Conservation (phyloP, 2,888 invertebrate genomes). For the Aleiodes leptofemur region DNA sequence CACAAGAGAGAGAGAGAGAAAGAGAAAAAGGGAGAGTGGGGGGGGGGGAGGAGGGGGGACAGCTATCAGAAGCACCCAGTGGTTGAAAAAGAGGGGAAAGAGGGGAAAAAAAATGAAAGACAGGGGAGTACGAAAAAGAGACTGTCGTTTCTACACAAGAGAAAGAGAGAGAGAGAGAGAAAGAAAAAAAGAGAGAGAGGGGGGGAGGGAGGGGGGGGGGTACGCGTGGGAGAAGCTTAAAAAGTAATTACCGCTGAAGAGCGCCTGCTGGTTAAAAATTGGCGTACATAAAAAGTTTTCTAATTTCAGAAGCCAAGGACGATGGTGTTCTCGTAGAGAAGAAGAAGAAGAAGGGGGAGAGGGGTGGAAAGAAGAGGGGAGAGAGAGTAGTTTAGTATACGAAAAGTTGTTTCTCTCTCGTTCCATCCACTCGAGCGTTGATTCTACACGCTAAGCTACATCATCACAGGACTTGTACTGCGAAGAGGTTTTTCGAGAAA, state of each 20-base stretch:
- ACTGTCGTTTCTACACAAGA: slow-evolving; percentile 42
- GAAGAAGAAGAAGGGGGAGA: no score
- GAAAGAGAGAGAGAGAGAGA: slow-evolving; percentile 44
- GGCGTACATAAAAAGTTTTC: slow-evolving; percentile 75
- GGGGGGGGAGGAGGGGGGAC: background rate
- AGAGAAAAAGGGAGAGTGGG: background rate
- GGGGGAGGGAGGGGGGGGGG: background rate
- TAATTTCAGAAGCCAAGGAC: slow-evolving; percentile 70
- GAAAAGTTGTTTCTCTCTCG: slow-evolving; percentile 23
- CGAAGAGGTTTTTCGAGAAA: background rate
- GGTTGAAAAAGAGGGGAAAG: slow-evolving; percentile 7
- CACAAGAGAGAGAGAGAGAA: slow-evolving; percentile 56
- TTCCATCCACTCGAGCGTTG: slow-evolving; percentile 37
- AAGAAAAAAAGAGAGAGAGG: slow-evolving; percentile 38
- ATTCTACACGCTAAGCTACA: slow-evolving; percentile 42
- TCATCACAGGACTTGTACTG: slow-evolving; percentile 19
- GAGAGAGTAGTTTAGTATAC: no score
- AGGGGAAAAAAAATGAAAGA: slow-evolving; percentile 36
- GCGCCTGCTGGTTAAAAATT: slow-evolving; percentile 73
- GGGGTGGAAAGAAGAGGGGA: no score
- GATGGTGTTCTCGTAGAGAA: slow-evolving; percentile 29
- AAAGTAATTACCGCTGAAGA: slow-evolving; percentile 74
- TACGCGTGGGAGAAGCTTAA: slow-evolving; percentile 68
- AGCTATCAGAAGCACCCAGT: slow-evolving; percentile 7
- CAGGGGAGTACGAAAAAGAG: slow-evolving; percentile 38